Base-by-base conservation (phyloP, 1,140 invertebrate species). In the Caenorhabditis briggsae region DNA sequence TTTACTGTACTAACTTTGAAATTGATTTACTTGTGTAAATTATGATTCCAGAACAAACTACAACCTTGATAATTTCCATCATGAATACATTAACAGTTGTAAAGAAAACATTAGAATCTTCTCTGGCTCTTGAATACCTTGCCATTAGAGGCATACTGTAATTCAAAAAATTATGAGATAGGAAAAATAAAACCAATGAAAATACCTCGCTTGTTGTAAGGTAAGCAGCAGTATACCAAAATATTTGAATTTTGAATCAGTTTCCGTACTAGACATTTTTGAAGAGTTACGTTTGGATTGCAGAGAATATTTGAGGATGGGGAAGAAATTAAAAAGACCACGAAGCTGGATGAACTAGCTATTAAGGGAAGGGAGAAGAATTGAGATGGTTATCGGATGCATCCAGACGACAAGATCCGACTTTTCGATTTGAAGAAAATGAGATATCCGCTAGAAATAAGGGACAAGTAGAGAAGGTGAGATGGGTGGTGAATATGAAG, bases 121-220 rank as follows among this genome's bases (percentile, higher is more conserved):
- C 74, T 50, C 88, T 58, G 65, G 87, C 82, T 61, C 88, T 23
- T 14, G 88, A 64, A 50, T 89, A 89, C 46, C 88, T 65, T 9
- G 84, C 88, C 88, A 89, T 89, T n/a, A 89, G 56, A n/a, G 88
- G 88, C 88, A 89, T 89, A 65, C 87, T 88, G 82, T 59, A 87
- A 23, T 18, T n/a, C 5, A 46, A 50, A 8, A 18, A 83, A 11
- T 64, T n/a, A 11, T 55, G 16, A 41, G 16, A 6, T 23, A 65
- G 16, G 14, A 25, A 23, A 6, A 41, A 14, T 85, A 88, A n/a
- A n/a, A n/a, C n/a, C n/a, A n/a, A n/a, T n/a, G n/a, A n/a, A n/a
- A n/a, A n/a, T n/a, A n/a, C 88, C 88, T 59, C 46, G 88, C 88
- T 82, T 89, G 88, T 53, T 89, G 88, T 23, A 84, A 41, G 8